Evolutionary conservation across 2,888 invertebrate species (phyloP).

Genomic region (Agrochola lota): DNA sequence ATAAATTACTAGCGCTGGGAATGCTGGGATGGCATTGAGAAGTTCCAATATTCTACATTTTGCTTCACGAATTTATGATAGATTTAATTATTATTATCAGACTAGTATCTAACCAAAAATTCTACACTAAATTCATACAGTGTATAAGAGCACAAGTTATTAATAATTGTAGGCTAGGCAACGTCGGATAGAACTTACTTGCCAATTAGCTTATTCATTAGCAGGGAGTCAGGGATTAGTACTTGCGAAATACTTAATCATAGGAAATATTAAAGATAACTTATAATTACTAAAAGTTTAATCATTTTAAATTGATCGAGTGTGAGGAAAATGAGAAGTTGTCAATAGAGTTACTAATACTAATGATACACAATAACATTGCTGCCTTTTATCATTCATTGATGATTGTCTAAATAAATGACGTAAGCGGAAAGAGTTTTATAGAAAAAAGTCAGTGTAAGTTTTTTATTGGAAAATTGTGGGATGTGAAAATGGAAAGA

Average conservation of each 20-base stretch:
- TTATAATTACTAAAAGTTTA: conserved; percentile 14
- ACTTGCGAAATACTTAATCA: too few species aligned
- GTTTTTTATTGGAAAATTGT: not conserved
- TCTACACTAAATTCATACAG: too few species aligned
- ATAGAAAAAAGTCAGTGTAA: not conserved
- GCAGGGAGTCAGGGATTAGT: too few species aligned
- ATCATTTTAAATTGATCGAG: conserved; percentile 34
- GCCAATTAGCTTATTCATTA: too few species aligned
- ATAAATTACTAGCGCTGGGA: conserved; percentile 91
- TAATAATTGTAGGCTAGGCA: too few species aligned
- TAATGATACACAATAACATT: conserved; percentile 7
- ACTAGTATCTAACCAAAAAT: too few species aligned
- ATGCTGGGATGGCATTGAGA: conserved; percentile 85
- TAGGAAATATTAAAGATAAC: conserved; percentile 3
- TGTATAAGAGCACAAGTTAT: too few species aligned
- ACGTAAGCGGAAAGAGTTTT: not conserved
- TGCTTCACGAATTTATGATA: conserved; percentile 79
- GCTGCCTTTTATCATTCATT: not conserved
- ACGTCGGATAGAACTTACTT: too few species aligned
- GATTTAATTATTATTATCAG: conserved; percentile 34
- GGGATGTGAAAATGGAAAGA: not conserved
- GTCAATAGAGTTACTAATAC: not conserved
- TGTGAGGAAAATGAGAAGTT: not conserved
- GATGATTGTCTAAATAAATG: not conserved
- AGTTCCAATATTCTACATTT: conserved; percentile 90